A percentile compares a stretch with the other conserved stretches of the same genome.
Evolutionary conservation across 2,113 vertebrate species (phyloP).

Genomic region (Otolemur garnettii): DNA sequence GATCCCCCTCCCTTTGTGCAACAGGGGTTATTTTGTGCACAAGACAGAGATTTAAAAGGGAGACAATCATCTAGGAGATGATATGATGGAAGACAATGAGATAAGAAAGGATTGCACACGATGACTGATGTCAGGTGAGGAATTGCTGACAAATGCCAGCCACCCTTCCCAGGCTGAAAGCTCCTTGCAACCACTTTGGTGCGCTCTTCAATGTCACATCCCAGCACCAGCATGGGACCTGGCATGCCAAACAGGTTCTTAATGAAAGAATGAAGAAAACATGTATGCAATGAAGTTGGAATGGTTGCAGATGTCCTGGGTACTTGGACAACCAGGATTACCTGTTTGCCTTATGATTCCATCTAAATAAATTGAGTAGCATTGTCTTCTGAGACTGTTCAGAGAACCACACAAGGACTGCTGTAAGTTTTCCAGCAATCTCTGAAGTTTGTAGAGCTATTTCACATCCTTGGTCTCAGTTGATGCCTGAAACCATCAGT

Average conservation of each 20-base stretch:
- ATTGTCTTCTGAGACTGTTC: not conserved
- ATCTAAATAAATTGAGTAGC: not conserved
- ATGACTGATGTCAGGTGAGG: fast-evolving
- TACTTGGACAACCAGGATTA: no score
- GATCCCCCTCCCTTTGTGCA: not conserved
- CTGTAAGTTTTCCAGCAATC: not conserved
- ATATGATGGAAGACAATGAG: fast-evolving
- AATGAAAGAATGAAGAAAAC: not conserved
- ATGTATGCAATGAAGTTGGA: no score
- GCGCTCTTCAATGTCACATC: not conserved
- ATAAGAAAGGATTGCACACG: fast-evolving
- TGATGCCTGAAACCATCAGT: not conserved
- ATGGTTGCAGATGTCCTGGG: fast-evolving
- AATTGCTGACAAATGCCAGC: no score
- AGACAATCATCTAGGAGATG: not conserved
- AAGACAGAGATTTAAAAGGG: not conserved
- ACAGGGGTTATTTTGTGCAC: fast-evolving
- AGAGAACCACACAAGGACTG: not conserved
- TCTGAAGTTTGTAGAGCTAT: not conserved
- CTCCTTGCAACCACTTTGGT: not conserved
- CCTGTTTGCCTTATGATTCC: not conserved
- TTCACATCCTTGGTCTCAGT: not conserved
- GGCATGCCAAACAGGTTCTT: not conserved
- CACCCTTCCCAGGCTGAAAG: not conserved
- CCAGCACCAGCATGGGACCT: not conserved